phyloP scores from a whole-genome alignment of 2,113 vertebrate species.

The Corvus moneduloides region DNA sequence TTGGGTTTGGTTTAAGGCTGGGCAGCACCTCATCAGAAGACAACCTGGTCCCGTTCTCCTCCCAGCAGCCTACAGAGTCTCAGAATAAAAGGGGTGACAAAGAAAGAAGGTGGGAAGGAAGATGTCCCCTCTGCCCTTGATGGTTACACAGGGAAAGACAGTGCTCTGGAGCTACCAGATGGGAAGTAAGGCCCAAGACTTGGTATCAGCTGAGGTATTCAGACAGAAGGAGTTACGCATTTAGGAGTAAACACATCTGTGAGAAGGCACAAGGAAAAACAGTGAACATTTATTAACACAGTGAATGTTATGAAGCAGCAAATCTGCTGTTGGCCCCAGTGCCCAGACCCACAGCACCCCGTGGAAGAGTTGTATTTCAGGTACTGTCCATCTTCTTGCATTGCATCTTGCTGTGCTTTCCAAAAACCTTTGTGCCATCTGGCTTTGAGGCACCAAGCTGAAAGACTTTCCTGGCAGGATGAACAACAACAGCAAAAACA shows the following conservation, averaged over 20 bases:
- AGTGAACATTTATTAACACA: not conserved
- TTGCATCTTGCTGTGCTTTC: not conserved
- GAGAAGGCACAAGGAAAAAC: not conserved
- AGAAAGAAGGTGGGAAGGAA: not conserved
- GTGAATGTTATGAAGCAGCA: rapidly evolving
- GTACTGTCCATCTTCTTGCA: not conserved
- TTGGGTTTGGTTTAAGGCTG: not conserved
- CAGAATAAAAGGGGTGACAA: not conserved
- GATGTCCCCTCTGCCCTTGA: not conserved
- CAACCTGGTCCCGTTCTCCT: not conserved
- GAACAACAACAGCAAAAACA: not conserved
- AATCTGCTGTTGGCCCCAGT: not conserved
- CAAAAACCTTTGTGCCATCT: not conserved
- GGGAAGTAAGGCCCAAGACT: not conserved
- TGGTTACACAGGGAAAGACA: not conserved
- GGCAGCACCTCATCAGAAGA: not conserved
- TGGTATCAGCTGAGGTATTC: not conserved
- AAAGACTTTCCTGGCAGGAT: not conserved
- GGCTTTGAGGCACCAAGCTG: not conserved
- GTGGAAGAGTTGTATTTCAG: not conserved
- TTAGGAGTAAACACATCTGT: not conserved
- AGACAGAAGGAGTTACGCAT: rapidly evolving
- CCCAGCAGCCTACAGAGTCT: not conserved
- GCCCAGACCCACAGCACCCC: not conserved
- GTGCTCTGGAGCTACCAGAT: not conserved